These are phyloP conservation scores for Elanus axillaris DNA, from an alignment of 2,113 vertebrate species.

Conservation along the genomic window DNA sequence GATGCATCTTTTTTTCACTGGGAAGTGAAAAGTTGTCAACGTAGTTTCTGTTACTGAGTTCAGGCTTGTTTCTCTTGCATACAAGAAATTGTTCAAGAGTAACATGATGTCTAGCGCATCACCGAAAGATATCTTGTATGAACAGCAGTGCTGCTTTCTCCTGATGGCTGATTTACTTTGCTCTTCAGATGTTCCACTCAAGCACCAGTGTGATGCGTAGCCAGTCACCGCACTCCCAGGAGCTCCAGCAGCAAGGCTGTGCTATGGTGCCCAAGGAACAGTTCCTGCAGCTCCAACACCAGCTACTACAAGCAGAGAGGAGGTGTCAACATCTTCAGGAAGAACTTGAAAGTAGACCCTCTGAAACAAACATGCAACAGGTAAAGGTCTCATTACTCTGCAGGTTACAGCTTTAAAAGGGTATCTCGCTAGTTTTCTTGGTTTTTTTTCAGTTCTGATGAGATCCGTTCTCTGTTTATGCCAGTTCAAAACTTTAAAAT, in stretches of 20 bases:
- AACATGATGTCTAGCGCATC: fast-evolving
- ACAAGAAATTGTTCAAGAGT: fast-evolving
- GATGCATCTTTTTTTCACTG: fast-evolving
- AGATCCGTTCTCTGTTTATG: slow-evolving; percentile 57
- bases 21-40: not conserved
- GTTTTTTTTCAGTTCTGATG: not conserved
- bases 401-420: not conserved
- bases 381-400: slow-evolving; percentile 53
- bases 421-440: not conserved
- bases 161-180: not conserved
- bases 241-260: slow-evolving; percentile 73
- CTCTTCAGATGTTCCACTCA: slow-evolving; percentile 67
- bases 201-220: slow-evolving; percentile 68
- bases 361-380: slow-evolving; percentile 79
- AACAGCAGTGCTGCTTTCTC: not conserved
- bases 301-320: slow-evolving; percentile 77
- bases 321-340: slow-evolving; percentile 77
- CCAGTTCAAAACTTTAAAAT: slow-evolving; percentile 16
- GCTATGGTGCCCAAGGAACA: slow-evolving; percentile 81
- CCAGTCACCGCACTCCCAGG: slow-evolving; percentile 38
- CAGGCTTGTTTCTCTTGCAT: fast-evolving
- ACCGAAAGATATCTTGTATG: fast-evolving
- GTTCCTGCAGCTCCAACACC: slow-evolving; percentile 77
- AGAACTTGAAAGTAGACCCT: slow-evolving; percentile 71
- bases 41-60: fast-evolving